Base-by-base conservation (phyloP, 2,888 invertebrate genomes). In the Poecilobothrus nobilitatus region DNA sequence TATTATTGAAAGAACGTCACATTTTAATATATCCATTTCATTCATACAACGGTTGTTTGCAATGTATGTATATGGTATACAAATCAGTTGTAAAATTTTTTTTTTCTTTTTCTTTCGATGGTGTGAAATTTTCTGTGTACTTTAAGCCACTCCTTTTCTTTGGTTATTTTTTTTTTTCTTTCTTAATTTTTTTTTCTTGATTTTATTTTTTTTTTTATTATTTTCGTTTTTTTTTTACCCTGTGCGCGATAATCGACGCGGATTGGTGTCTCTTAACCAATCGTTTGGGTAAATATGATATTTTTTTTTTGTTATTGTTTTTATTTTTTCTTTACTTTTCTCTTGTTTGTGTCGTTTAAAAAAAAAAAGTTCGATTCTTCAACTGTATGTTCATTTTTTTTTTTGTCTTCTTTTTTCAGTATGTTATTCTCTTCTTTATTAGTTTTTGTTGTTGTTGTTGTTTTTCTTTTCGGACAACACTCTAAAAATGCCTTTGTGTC, bases 71-170 rank as follows among this genome's bases (percentile, higher is more conserved):
- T 37, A 37, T 10, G 7, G 7, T 5, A 12, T 37, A 37, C 37
- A 37, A 37, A 37, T 10, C 37, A 37, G 12, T 27, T 27, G 27
- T 27, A 27, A 27, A 27, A 27, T 27, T 27, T 27, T 27, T 27
- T 27, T 33, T 34, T 2, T 64, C 1, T 64, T 64, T 33, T 64
- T 27, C 27, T 64, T 20, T 12, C 74, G 74, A 74, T 77, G 76
- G 79, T 80, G 80, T 80, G 80, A 80, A 65, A 78, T 78, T 79
- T 78, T 53, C 53, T 80, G 80, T 80, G 78, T 79, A 79, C 79
- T 78, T 76, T 80, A 79, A 78, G 80, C 80, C 80, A 80, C 80
- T 80, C 80, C 80, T 80, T 78, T 37, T 34, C 20, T 34, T 27
- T n/a, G 12, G 27, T 27, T 27, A 27, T 27, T 27, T 22, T 34